Conservation (phyloP, 2,797 vertebrate species). For the Denticeps clupeoides region DNA sequence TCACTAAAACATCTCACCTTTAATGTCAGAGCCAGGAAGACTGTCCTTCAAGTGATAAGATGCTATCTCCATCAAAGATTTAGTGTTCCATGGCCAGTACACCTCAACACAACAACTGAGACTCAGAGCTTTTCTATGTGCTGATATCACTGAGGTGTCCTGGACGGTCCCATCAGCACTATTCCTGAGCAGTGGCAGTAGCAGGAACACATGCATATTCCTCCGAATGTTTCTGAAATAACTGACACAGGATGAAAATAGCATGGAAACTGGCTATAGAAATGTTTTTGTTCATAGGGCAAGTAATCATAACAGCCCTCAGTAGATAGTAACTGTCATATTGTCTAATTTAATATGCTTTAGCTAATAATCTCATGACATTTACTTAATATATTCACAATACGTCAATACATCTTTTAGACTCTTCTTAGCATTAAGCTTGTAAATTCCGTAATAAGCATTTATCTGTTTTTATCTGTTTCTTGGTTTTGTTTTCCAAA, state of each 20-base stretch:
- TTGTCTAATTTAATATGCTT: neutral
- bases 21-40: constrained; percentile 25
- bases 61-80: constrained; percentile 50
- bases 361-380: neutral
- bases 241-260: constrained; percentile 37
- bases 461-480: too few species aligned
- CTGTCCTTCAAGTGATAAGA: constrained; percentile 37
- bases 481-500: too few species aligned
- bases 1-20: constrained; percentile 7
- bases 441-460: too few species aligned
- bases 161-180: constrained; percentile 1
- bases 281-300: too few species aligned
- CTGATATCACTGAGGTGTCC: constrained; percentile 19
- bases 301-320: too few species aligned
- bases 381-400: too few species aligned
- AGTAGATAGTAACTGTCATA: neutral
- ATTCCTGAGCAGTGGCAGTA: constrained; percentile 41
- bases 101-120: constrained; percentile 57
- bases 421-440: too few species aligned
- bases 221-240: constrained; percentile 51
- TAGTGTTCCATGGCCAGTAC: constrained; percentile 59
- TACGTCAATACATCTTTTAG: too few species aligned
- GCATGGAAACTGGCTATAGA: neutral
- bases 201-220: constrained; percentile 67
- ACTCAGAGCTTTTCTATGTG: constrained; percentile 42